These are phyloP conservation scores for Amphipyra berbera DNA, from an alignment of 2,888 invertebrate genomes.

Conservation along the genomic window DNA sequence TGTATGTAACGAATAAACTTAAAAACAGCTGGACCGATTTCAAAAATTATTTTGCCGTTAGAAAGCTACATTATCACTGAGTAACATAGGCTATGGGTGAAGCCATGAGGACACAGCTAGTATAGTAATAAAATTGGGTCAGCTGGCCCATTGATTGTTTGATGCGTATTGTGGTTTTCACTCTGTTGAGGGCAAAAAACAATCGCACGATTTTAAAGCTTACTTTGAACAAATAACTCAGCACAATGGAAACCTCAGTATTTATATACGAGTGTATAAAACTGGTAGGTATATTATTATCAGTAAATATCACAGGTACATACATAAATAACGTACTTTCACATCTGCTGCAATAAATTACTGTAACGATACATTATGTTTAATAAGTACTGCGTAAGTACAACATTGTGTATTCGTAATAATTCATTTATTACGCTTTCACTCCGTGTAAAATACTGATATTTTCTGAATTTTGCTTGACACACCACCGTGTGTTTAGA, in stretches of 20 bases:
- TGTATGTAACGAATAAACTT: too few relatives aligned
- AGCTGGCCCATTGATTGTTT: constrained; percentile 7
- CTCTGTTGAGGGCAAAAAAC: constrained; percentile 13
- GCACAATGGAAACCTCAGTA: constrained; percentile 14
- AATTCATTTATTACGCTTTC: too few relatives aligned
- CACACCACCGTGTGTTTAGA: too few relatives aligned
- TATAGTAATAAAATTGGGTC: constrained; percentile 18
- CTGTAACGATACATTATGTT: constrained; percentile 8
- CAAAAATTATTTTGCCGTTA: too few relatives aligned
- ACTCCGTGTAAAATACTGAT: too few relatives aligned
- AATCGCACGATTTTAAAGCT: constrained; percentile 26
- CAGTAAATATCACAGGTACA: constrained; percentile 16
- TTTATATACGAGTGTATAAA: constrained; percentile 11
- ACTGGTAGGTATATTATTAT: constrained; percentile 23
- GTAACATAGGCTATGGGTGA: too few relatives aligned
- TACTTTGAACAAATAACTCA: constrained; percentile 24
- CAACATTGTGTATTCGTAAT: background rate
- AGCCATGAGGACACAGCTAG: too few relatives aligned
- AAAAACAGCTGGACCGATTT: too few relatives aligned
- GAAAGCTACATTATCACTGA: too few relatives aligned
- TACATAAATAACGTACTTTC: constrained; percentile 2
- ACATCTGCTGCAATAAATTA: constrained; percentile 4
- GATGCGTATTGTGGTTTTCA: constrained; percentile 9
- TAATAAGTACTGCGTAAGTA: background rate
- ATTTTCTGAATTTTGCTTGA: too few relatives aligned